Conservation (phyloP, 2,113 vertebrate genomes). For the Paracanthobrama guichenoti region DNA sequence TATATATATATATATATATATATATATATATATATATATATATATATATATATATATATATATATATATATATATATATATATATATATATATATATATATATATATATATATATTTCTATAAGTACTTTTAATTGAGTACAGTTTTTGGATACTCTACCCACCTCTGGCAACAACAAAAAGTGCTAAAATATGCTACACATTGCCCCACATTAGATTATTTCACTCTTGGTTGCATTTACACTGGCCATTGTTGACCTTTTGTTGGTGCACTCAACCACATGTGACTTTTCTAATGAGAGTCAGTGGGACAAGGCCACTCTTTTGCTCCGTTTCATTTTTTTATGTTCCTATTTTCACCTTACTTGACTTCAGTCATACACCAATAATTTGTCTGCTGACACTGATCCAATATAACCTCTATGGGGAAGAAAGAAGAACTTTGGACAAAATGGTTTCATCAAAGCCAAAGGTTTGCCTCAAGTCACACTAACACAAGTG, state of each 20-base stretch:
- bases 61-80: too few species aligned
- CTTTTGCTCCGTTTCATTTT: constrained; percentile 16
- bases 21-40: too few species aligned
- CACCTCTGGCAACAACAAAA: not conserved
- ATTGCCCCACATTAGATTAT: constrained; percentile 48
- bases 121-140: too few species aligned
- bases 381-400: constrained; percentile 35
- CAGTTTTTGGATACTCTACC: too few species aligned
- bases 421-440: constrained; percentile 22
- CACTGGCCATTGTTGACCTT: constrained; percentile 36
- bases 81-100: too few species aligned
- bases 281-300: constrained; percentile 36
- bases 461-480: constrained; percentile 46
- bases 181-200: constrained; percentile 33
- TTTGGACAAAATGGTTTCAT: constrained; percentile 48
- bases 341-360: constrained; percentile 10
- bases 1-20: too few species aligned
- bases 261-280: constrained; percentile 36
- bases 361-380: constrained; percentile 32
- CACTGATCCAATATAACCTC: constrained; percentile 54
- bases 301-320: constrained; percentile 12
- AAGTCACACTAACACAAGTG: constrained; percentile 39
- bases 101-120: too few species aligned
- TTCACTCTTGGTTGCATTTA: constrained; percentile 44
- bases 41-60: too few species aligned